phyloP scores from a whole-genome alignment of 2,113 vertebrate species.

The Copsychus sechellarum region DNA sequence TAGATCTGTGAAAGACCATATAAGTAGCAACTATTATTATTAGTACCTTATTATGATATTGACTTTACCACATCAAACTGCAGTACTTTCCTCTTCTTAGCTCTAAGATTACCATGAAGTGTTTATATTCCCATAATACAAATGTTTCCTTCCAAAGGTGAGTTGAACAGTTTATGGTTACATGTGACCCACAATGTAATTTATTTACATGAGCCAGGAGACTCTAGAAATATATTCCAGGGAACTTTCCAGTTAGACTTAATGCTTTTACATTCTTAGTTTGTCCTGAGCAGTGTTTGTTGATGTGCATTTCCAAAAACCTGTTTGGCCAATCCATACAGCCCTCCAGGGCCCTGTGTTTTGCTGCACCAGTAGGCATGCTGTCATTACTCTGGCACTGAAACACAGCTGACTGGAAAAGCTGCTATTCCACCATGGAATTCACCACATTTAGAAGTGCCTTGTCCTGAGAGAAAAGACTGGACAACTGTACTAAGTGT shows the following conservation, averaged over 20 bases:
- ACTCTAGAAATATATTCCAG: constrained; percentile 22
- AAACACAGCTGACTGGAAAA: constrained; percentile 24
- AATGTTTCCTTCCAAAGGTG: constrained; percentile 33
- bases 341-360: constrained; percentile 35
- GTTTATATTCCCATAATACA: constrained; percentile 51
- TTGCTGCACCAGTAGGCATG: constrained; percentile 59
- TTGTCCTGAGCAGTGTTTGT: background rate
- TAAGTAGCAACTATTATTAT: constrained; percentile 22
- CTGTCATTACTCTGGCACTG: constrained; percentile 48
- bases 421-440: background rate
- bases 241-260: constrained; percentile 4
- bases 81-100: constrained; percentile 13
- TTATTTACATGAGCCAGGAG: constrained; percentile 51
- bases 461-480: constrained; percentile 1
- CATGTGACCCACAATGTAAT: background rate
- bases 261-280: background rate
- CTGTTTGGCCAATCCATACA: constrained; percentile 21
- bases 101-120: constrained; percentile 16
- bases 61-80: constrained; percentile 32
- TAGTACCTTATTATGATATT: constrained; percentile 45
- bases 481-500: background rate
- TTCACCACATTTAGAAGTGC: background rate
- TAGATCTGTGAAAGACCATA: constrained; percentile 40
- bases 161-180: constrained; percentile 11
- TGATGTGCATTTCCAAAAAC: constrained; percentile 18